Evolutionary conservation across 2,888 invertebrate genomes (phyloP), one percentile per base, ranked within the genome.

Genomic region (Microctonus brassicae): DNA sequence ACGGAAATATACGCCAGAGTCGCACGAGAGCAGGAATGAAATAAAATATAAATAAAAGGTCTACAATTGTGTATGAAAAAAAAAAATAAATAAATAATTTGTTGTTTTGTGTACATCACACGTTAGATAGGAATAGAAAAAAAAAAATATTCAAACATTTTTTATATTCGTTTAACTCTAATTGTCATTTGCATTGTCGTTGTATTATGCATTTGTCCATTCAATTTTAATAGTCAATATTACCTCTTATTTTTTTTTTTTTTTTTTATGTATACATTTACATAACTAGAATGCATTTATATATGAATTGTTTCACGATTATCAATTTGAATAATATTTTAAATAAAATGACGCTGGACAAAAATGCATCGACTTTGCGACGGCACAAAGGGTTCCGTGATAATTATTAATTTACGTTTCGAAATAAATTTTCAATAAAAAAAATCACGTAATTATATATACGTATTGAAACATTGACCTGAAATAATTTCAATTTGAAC

Each of bases 331-430:
- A 61, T 47, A 39, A 39, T 39, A 39, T 39, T n/a, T 13, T 13
- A 36, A 39, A 72, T 57, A 9, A 39, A n/a, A n/a, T n/a, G n/a
- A n/a, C n/a, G n/a, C 34, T 4, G 29, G 29, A 36, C 17, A 29
- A 36, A 29, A 10, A 17, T 53, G 61, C 29, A 57, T 70, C 52
- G 61, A 71, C 53, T 53, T 66, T 39, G 72, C 73, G 75, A 61
- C 73, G 73, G 73, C 73, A 17, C 17, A 66, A 71, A 72, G n/a
- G 72, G 69, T 29, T 71, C 71, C 70, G 74, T 75, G 73, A 73
- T 58, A 17, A 58, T 58, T 20, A 20, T 58, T 34, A n/a, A 13
- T 58, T n/a, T 57, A 26, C 0, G 26, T 10, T 29, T 9, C 33
- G 13, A n/a, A 33, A 34, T 2, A 29, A 58, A 58, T 29, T 58